These are phyloP conservation scores for Polyommatus iphigenia DNA, from an alignment of 2,888 invertebrate species.

Conservation along the genomic window DNA sequence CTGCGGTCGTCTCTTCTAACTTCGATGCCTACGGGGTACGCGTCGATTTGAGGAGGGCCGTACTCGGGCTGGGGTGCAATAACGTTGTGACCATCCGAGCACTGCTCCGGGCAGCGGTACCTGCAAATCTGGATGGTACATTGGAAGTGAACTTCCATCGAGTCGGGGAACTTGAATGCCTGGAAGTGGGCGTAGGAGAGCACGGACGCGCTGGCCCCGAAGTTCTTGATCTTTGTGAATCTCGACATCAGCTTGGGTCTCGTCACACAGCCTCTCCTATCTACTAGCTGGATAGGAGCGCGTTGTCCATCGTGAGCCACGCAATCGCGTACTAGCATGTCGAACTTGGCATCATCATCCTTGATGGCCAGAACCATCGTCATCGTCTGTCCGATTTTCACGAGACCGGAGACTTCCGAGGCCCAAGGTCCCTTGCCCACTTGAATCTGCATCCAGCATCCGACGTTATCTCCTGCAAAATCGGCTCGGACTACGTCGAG, in stretches of 20 bases:
- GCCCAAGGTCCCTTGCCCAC: slow-evolving; percentile 98
- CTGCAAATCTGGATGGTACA: slow-evolving; percentile 97
- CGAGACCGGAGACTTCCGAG: slow-evolving; percentile 95
- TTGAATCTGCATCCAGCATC: slow-evolving; percentile 99
- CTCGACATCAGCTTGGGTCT: slow-evolving; percentile 95
- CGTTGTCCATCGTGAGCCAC: slow-evolving; percentile 97
- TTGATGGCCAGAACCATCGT: slow-evolving; percentile 97
- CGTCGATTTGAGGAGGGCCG: slow-evolving; percentile 83
- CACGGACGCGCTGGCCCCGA: slow-evolving; percentile 95
- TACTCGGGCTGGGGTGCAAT: slow-evolving; percentile 83
- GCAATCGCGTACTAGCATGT: slow-evolving; percentile 96
- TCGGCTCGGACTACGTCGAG: slow-evolving; percentile 96
- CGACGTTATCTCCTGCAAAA: slow-evolving; percentile 96
- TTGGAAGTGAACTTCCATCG: slow-evolving; percentile 98
- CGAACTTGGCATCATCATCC: slow-evolving; percentile 96
- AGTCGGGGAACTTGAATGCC: slow-evolving; percentile 97
- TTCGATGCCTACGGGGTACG: slow-evolving; percentile 81
- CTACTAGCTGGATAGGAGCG: slow-evolving; percentile 95
- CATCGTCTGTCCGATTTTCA: slow-evolving; percentile 97
- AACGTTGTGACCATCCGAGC: slow-evolving; percentile 83
- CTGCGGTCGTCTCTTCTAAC: slow-evolving; percentile 87
- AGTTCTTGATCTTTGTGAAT: slow-evolving; percentile 97
- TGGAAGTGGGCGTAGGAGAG: slow-evolving; percentile 96
- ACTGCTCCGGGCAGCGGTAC: slow-evolving; percentile 95
- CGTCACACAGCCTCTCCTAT: slow-evolving; percentile 95